A percentile compares a stretch with the other conserved stretches of the same genome.
Evolutionary conservation across 2,888 invertebrate genomes (phyloP).

Genomic region (Notodonta ziczac): DNA sequence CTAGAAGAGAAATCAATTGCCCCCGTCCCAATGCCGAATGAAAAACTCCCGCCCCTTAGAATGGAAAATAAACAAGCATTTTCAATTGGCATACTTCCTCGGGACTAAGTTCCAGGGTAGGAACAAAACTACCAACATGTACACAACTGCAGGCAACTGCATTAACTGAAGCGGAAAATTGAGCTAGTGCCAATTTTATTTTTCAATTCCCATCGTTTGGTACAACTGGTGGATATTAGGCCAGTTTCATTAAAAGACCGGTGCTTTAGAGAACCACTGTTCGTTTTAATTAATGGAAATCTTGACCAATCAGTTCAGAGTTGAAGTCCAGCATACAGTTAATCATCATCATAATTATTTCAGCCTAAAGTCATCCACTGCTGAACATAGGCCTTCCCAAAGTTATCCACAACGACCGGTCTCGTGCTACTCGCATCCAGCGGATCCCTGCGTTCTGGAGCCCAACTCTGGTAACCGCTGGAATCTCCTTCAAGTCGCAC

Average conservation of each 20-base stretch:
- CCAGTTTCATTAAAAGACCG: conserved; percentile 32
- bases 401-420: no score
- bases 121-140: conserved; percentile 45
- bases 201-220: conserved; percentile 58
- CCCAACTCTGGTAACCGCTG: no score
- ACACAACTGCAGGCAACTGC: conserved; percentile 65
- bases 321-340: no score
- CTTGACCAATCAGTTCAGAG: no score
- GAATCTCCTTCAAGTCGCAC: no score
- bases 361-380: no score
- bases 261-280: no score
- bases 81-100: conserved; percentile 69
- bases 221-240: conserved; percentile 39
- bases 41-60: conserved; percentile 48
- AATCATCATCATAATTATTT: no score
- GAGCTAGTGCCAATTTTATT: conserved; percentile 76
- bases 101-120: conserved; percentile 53
- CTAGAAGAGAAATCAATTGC: conserved; percentile 27
- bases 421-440: no score
- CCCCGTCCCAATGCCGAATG: conserved; percentile 17
- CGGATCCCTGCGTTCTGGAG: no score
- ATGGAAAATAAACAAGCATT: conserved; percentile 59
- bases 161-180: conserved; percentile 73
- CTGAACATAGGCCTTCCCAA: no score
- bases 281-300: no score